Base-by-base conservation (phyloP, 2,888 invertebrate genomes). In the Pocota personata region DNA sequence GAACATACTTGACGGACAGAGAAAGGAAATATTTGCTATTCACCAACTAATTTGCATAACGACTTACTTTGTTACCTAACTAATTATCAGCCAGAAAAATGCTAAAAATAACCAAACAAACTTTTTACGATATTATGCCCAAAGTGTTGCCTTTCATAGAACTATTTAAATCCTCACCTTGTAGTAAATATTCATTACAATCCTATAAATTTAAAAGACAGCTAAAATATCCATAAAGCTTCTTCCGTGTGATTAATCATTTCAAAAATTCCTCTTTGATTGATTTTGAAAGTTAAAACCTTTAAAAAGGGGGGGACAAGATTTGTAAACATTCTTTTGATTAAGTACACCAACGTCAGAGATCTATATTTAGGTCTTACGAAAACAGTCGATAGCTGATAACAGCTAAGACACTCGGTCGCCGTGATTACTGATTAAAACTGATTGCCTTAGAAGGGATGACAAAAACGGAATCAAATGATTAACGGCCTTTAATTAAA, bases 11-110 rank as follows among this genome's bases (percentile, higher is more conserved):
- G 24, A 35, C 43, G 48, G 52, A 5, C 48, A 21, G 46, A 55
- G 27, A 14, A n/a, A 19, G 58, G 30, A 52, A 66, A 32, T 76
- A 35, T 58, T 58, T 66, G 62, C 78, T 67, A 57, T 78, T 82
- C 67, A 57, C 58, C 60, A 37, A 62, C 55, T 73, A 78, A 83
- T 83, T 78, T 83, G 62, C 83, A 79, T 83, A 83, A 79, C 67
- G 64, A 83, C 73, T 83, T 73, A 67, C 76, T 82, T 76, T 69
- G 69, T 69, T 76, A 43, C 37, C 32, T 37, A 32, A 60, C 69
- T 82, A 69, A 82, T 82, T 82, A 82, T 75, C 67, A 82, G 67
- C n/a, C n/a, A n/a, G n/a, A n/a, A n/a, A n/a, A n/a, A n/a, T n/a
- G n/a, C 52, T 46, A 32, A 60, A 30, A 76, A 58, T 16, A 48